Evolutionary conservation across 1,140 invertebrate genomes (phyloP).

Genomic region (Capitella teleta): DNA sequence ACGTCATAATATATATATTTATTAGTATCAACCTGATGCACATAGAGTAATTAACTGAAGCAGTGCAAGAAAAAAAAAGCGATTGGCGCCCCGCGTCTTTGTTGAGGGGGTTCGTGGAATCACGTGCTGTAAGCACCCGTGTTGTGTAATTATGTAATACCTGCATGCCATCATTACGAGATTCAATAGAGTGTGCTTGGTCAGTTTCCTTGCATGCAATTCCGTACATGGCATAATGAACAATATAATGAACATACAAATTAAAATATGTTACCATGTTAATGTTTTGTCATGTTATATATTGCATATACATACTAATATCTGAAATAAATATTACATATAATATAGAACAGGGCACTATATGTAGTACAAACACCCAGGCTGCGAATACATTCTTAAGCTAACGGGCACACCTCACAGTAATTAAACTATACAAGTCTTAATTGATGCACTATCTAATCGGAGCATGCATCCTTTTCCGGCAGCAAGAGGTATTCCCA

Average conservation of each 20-base stretch:
- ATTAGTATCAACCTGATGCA: too few species aligned
- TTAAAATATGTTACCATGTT: background rate
- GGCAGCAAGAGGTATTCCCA: slow-evolving; percentile 3
- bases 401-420: background rate
- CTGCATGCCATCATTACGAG: too few species aligned
- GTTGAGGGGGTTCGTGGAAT: too few species aligned
- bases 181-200: too few species aligned
- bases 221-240: background rate
- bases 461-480: background rate
- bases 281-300: background rate
- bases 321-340: background rate
- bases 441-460: too few species aligned
- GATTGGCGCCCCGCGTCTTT: too few species aligned
- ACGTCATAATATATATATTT: too few species aligned
- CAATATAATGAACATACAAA: background rate
- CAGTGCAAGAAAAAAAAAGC: background rate
- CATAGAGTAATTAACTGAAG: background rate
- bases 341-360: background rate
- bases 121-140: too few species aligned
- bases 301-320: too few species aligned
- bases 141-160: too few species aligned
- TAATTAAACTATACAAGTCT: too few species aligned
- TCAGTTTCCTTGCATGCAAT: too few species aligned
- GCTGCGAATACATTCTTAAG: background rate
- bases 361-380: background rate